Evolutionary conservation across 2,888 invertebrate species (phyloP), one percentile per base, ranked within the genome.

Genomic region (Heliconius ismenius): DNA sequence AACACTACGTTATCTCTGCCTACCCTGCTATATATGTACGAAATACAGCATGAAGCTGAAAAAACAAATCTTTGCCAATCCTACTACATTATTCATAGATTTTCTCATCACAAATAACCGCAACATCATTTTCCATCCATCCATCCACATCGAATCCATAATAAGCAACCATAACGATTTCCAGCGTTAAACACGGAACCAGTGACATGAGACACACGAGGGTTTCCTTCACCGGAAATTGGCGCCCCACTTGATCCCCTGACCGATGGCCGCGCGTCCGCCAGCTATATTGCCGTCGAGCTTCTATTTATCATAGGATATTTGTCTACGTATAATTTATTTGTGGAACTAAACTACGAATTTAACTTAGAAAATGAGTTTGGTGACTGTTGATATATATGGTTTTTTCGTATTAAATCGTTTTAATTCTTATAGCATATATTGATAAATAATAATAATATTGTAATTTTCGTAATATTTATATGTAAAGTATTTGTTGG

Each of bases 211-310:
- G 39, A 58, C 75, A 70, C 64, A 70, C 63, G 72, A 64, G 64
- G 39, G 63, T 58, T 76, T 72, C 76, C 76, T 72, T 85, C 82
- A 82, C 76, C 80, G 82, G 82, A 82, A 81, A 82, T 82, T 81
- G 81, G 77, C 79, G 77, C 78, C 80, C 79, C 78, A 81, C 81
- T 81, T 79, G 81, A 82, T 82, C 81, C 82, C 78, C 78, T 78
- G 79, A 81, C 81, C 82, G 79, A 79, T 81, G 78, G 74, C 80
- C 79, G 76, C 73, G 69, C 67, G 77, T 76, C 74, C 73, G 73
- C 77, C 78, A 62, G 73, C 80, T 81, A 77, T 78, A 80, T 79
- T 73, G 79, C 80, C 78, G 76, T 78, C 80, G 73, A 73, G 79
- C 76, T 78, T 77, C 74, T 79, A 80, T 81, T 80, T 79, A 76